These are phyloP conservation scores for Homarus americanus DNA, from an alignment of 1,140 invertebrate genomes.

Conservation along the genomic window DNA sequence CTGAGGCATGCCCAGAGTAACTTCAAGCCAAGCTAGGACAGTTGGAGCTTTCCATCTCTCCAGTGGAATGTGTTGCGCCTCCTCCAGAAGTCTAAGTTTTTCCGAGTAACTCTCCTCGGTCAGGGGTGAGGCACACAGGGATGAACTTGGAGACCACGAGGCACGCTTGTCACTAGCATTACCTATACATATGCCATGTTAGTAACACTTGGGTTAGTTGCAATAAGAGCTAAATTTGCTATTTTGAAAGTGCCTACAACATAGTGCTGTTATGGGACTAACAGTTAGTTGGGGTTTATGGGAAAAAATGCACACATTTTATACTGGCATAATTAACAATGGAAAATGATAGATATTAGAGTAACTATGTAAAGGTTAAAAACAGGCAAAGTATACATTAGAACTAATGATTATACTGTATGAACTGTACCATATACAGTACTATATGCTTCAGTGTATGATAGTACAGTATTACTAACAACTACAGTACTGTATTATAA, in stretches of 20 bases:
- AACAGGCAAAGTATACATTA: not conserved
- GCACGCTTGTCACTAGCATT: conserved; percentile 70
- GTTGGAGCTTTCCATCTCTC: conserved; percentile 94
- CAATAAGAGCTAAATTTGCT: not conserved
- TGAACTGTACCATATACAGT: too few relatives aligned
- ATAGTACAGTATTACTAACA: not conserved
- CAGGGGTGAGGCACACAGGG: conserved; percentile 83
- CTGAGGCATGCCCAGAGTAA: conserved; percentile 95
- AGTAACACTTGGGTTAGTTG: conserved; percentile 10
- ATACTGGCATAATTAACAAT: not conserved
- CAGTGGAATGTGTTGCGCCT: conserved; percentile 92
- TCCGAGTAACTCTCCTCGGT: conserved; percentile 91
- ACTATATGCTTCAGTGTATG: too few relatives aligned
- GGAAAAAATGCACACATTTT: not conserved
- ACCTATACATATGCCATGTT: conserved; percentile 47
- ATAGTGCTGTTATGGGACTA: not conserved
- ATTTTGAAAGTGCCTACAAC: not conserved
- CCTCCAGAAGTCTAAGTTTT: conserved; percentile 87
- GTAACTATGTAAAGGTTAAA: too few relatives aligned
- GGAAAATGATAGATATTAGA: too few relatives aligned
- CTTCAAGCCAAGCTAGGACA: conserved; percentile 95
- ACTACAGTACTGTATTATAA: not conserved
- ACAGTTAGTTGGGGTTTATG: not conserved
- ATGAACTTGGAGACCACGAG: conserved; percentile 75
- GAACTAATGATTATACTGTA: not conserved